phyloP scores from a whole-genome alignment of 2,797 vertebrate species.

The Eulemur coronatus region DNA sequence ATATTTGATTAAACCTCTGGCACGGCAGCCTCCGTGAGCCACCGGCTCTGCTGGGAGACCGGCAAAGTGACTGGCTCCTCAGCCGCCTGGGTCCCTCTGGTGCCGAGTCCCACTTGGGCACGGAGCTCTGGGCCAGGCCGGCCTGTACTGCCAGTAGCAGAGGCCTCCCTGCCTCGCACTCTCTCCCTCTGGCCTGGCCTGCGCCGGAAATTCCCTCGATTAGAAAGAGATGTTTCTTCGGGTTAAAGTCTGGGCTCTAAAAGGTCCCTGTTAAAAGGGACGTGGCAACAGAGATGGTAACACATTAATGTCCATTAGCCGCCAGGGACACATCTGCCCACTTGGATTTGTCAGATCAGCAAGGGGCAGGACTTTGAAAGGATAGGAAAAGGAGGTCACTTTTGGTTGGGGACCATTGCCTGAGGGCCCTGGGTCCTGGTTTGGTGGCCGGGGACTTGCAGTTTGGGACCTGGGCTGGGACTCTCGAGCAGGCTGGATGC shows the following conservation, averaged over 20 bases:
- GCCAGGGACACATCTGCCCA: slow-evolving; percentile 38
- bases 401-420: neutral
- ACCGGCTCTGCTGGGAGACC: neutral
- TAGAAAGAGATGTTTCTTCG: neutral
- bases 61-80: neutral
- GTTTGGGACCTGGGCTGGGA: neutral
- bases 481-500: neutral
- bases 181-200: neutral
- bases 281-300: neutral
- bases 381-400: slow-evolving; percentile 35
- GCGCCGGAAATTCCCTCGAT: neutral
- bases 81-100: neutral
- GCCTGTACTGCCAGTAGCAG: neutral
- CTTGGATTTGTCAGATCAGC: slow-evolving; percentile 55
- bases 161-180: neutral
- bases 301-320: slow-evolving; percentile 54
- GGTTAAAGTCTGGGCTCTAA: neutral
- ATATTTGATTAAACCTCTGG: slow-evolving; percentile 81
- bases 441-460: neutral
- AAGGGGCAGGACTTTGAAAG: slow-evolving; percentile 30
- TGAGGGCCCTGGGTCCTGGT: neutral
- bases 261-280: slow-evolving; percentile 30
- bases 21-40: slow-evolving; percentile 60
- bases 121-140: neutral
- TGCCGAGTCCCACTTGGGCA: neutral